Evolutionary conservation across 2,888 invertebrate genomes (phyloP).

Genomic region (Drosophila lacicola): DNA sequence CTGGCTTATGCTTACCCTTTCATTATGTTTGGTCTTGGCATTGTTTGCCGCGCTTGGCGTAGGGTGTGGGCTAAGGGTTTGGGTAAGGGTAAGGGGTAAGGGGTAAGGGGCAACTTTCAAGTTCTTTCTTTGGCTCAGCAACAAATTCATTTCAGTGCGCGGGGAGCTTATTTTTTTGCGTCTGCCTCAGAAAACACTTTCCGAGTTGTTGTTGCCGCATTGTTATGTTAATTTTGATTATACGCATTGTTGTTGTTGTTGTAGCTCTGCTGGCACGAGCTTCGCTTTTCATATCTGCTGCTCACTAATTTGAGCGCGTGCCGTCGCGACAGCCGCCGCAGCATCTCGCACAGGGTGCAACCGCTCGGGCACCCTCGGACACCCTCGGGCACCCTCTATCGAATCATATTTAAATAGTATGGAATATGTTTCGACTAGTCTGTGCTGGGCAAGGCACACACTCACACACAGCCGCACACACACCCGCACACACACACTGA

Average conservation of each 20-base stretch:
- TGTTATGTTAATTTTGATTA: conserved; percentile 76
- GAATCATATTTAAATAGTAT: conserved; percentile 74
- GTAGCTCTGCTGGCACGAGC: conserved; percentile 64
- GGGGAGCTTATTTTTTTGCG: conserved; percentile 35
- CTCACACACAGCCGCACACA: too few relatives aligned
- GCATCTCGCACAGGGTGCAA: conserved; percentile 37
- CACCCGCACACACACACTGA: too few relatives aligned
- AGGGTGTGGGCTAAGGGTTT: not conserved
- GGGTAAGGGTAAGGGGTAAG: not conserved
- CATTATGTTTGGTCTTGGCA: conserved; percentile 54
- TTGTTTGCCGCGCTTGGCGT: conserved; percentile 28
- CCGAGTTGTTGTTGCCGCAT: conserved; percentile 41
- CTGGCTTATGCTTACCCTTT: conserved; percentile 67
- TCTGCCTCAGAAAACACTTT: conserved; percentile 53
- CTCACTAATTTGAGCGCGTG: conserved; percentile 78
- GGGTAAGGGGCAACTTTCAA: conserved; percentile 47
- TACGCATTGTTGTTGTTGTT: conserved; percentile 62
- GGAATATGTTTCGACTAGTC: conserved; percentile 52
- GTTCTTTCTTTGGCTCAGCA: conserved; percentile 56
- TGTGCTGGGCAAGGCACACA: not conserved
- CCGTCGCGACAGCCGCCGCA: conserved; percentile 53
- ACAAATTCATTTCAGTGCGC: conserved; percentile 65
- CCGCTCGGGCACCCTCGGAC: not conserved
- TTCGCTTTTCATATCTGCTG: conserved; percentile 66
- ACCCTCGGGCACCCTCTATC: conserved; percentile 10